phyloP scores from a whole-genome alignment of 2,888 invertebrate genomes.

The Ryuthela nishihirai region DNA sequence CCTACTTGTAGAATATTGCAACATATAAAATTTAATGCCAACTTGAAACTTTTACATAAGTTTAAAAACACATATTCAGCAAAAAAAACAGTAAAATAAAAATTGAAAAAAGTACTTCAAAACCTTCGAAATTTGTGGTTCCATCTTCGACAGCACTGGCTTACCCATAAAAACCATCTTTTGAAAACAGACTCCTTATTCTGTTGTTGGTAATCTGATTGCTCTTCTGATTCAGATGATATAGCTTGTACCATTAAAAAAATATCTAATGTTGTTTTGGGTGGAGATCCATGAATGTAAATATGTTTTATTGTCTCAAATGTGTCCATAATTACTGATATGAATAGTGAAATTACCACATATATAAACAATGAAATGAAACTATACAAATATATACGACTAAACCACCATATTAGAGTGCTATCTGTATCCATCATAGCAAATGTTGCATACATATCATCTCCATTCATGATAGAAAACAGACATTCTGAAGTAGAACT shows the following conservation, averaged over 20 bases:
- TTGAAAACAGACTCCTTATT: too few relatives aligned
- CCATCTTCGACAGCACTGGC: too few relatives aligned
- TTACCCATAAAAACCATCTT: too few relatives aligned
- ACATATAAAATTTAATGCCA: too few relatives aligned
- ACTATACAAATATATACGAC: conserved; percentile 86
- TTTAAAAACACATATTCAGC: too few relatives aligned
- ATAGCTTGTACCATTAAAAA: not conserved
- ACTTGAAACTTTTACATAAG: too few relatives aligned
- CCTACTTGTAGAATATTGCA: too few relatives aligned
- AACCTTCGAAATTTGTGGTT: too few relatives aligned
- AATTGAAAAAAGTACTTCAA: too few relatives aligned
- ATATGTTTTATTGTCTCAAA: conserved; percentile 95
- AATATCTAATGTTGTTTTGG: conserved; percentile 52
- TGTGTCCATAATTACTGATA: conserved; percentile 97
- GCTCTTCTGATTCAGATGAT: not conserved
- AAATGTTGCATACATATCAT: conserved; percentile 99
- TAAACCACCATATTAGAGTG: conserved; percentile 84
- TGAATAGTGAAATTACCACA: conserved; percentile 93
- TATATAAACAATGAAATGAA: conserved; percentile 97
- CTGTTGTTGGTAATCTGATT: not conserved
- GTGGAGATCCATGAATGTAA: conserved; percentile 82
- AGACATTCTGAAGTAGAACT: conserved; percentile 94
- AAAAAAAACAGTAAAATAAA: too few relatives aligned
- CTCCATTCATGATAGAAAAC: conserved; percentile 95
- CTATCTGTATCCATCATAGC: conserved; percentile 83